Evolutionary conservation across 1,140 invertebrate species (phyloP).

Genomic region (Sitobion miscanthi): DNA sequence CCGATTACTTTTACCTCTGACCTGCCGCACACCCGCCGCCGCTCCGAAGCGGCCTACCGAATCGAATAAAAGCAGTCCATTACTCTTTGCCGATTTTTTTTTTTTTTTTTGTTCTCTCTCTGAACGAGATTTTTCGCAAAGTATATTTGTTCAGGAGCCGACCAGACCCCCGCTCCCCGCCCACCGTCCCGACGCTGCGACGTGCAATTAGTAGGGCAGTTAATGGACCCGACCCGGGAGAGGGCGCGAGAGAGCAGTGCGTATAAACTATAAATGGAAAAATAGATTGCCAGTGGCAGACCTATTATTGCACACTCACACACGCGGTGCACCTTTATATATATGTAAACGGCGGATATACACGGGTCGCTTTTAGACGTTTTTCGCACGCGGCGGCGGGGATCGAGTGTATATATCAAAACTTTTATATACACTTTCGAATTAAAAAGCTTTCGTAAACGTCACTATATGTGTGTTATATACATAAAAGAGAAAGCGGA

Average conservation of each 20-base stretch:
- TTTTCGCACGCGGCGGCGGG: too few species aligned
- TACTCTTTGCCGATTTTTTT: slow-evolving; percentile 43
- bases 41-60: background rate
- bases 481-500: background rate
- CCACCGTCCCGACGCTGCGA: background rate
- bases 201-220: slow-evolving; percentile 48
- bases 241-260: background rate
- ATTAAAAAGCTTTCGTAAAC: slow-evolving; percentile 18
- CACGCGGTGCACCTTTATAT: background rate
- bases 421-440: slow-evolving; percentile 6
- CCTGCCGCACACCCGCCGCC: background rate
- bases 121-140: background rate
- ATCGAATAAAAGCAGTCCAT: slow-evolving; percentile 50
- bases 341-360: background rate
- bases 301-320: slow-evolving; percentile 20
- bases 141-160: slow-evolving; percentile 39
- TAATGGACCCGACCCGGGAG: slow-evolving; percentile 28
- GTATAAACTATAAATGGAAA: slow-evolving; percentile 48
- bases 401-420: background rate
- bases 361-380: background rate
- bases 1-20: slow-evolving; percentile 55
- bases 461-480: background rate
- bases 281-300: slow-evolving; percentile 43
- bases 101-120: slow-evolving; percentile 17
- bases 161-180: background rate